Evolutionary conservation across 2,888 invertebrate genomes (phyloP).

Genomic region (Cyaniris semiargus): DNA sequence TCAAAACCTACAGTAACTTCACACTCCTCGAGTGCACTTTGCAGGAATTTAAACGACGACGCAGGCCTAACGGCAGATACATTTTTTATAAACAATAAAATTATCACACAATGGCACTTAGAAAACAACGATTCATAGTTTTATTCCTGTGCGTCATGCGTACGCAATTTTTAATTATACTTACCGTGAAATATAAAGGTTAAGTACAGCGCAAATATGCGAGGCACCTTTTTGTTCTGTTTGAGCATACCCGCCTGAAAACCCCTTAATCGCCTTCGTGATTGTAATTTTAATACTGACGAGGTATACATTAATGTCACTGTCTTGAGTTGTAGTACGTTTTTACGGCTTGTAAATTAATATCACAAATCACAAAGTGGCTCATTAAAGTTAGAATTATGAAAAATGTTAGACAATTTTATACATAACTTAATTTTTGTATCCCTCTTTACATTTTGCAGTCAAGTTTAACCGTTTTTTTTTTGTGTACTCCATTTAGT

Average conservation of each 20-base stretch:
- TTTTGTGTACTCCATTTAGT: no score
- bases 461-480: no score
- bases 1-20: neutral
- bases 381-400: neutral
- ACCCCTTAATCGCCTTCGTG: constrained; percentile 26
- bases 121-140: constrained; percentile 44
- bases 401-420: neutral
- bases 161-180: constrained; percentile 60
- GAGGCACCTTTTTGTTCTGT: constrained; percentile 39
- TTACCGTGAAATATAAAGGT: constrained; percentile 66
- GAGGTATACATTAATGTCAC: neutral
- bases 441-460: no score
- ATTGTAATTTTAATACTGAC: constrained; percentile 31
- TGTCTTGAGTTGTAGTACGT: neutral
- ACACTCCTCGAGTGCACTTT: neutral
- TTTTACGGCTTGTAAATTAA: neutral
- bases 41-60: neutral
- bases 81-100: constrained; percentile 38
- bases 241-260: constrained; percentile 39
- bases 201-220: constrained; percentile 57
- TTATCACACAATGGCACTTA: constrained; percentile 43
- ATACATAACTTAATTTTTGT: no score
- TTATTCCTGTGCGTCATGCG: constrained; percentile 50
- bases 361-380: neutral
- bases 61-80: constrained; percentile 28